Percentiles rank a stretch among this genome's conserved stretches.
Conservation (phyloP, 2,797 vertebrate species). For the Craterocephalus amniculus region DNA sequence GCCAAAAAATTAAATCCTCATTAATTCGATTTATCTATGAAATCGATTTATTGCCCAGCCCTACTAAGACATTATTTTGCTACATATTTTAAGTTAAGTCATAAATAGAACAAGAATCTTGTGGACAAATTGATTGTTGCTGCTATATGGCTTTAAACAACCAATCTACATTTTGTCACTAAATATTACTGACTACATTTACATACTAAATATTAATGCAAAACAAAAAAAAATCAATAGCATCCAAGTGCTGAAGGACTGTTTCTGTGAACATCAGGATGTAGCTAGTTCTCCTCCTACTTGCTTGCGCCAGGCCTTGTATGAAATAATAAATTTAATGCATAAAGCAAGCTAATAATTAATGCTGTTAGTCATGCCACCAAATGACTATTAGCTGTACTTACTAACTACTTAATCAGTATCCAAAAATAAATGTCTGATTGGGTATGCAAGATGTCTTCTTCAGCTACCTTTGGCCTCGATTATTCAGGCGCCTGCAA, state of each 20-base stretch:
- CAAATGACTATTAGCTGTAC: slow-evolving; percentile 52
- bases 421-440: slow-evolving; percentile 41
- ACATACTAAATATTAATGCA: slow-evolving; percentile 1
- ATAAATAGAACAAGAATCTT: neutral
- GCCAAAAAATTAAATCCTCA: too few relatives aligned
- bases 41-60: too few relatives aligned
- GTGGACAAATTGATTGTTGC: neutral
- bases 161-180: neutral
- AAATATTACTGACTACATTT: neutral
- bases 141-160: neutral
- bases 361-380: slow-evolving; percentile 51
- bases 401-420: slow-evolving; percentile 49
- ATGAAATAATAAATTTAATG: slow-evolving; percentile 64
- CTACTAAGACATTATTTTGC: neutral
- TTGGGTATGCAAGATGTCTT: slow-evolving; percentile 36
- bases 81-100: too few relatives aligned
- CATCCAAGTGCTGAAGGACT: neutral
- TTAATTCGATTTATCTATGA: too few relatives aligned
- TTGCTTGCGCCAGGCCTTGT: slow-evolving; percentile 21
- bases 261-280: slow-evolving; percentile 20
- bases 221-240: neutral
- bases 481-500: slow-evolving; percentile 16
- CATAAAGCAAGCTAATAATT: slow-evolving; percentile 45
- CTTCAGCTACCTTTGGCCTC: slow-evolving; percentile 32
- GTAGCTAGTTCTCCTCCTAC: slow-evolving; percentile 24